Percentiles rank a stretch among this genome's conserved stretches.
Evolutionary conservation across 2,797 vertebrate species (phyloP).

Genomic region (Macropus fuliginosus): DNA sequence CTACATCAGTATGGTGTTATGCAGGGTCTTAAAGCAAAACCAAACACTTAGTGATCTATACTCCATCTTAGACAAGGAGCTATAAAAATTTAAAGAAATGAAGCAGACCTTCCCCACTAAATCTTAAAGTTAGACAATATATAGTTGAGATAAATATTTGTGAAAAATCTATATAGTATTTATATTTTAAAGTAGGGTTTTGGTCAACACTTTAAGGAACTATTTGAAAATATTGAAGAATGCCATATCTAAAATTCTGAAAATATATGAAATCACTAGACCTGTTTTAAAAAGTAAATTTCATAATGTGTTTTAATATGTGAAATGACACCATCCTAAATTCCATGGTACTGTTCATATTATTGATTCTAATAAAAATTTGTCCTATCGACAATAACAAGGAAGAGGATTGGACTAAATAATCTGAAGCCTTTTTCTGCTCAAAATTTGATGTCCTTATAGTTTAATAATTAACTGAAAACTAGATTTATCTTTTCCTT

Average conservation of each 20-base stretch:
- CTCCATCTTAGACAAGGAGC: not conserved
- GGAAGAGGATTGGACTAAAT: not conserved
- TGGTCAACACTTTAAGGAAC: not conserved
- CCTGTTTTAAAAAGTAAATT: not conserved
- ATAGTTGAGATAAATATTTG: not conserved
- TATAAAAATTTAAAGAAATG: not conserved
- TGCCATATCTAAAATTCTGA: not conserved
- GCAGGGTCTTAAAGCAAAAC: not conserved
- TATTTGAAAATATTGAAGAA: not conserved
- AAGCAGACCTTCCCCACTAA: not conserved
- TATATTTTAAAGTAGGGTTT: not conserved
- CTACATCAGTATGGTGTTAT: not conserved
- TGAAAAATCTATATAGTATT: not conserved
- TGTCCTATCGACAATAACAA: not conserved
- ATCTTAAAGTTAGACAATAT: not conserved
- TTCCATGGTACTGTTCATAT: not conserved
- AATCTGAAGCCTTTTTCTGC: not conserved
- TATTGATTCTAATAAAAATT: not conserved
- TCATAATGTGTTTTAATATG: not conserved
- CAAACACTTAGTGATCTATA: not conserved
- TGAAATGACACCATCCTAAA: not conserved
- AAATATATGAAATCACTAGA: not conserved
- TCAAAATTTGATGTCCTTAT: not conserved
- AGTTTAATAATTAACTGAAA: not conserved
- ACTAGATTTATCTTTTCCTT: not conserved